Base-by-base conservation (phyloP, 2,797 vertebrate genomes). In the Rhodeus uyekii region DNA sequence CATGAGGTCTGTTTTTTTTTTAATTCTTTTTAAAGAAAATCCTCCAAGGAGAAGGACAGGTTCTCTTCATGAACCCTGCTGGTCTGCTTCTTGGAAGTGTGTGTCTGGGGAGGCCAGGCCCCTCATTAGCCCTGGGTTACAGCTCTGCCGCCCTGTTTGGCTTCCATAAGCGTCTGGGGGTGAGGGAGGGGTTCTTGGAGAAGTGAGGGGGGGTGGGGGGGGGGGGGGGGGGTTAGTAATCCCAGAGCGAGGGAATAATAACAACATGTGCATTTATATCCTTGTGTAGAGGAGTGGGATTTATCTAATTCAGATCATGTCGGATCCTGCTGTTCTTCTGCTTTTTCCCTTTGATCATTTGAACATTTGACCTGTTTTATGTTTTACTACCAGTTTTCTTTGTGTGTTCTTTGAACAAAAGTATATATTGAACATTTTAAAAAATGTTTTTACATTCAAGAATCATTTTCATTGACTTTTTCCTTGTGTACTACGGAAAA, bases 41-140 rank as follows among this genome's bases (percentile, higher is more conserved):
- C 38, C 82, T 83, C 72, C 73, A 73, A 60, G 27, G 48, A 76
- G 65, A 34, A 86, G 78, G 82, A 84, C 76, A 83, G 76, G 72
- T 83, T 81, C 65, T 67, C 65, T 84, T 72, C 76, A 78, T 65
- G 71, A 58, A 19, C 60, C 82, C 77, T 39, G 75, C 80, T 80
- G 78, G 61, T 83, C 71, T 83, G 58, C 38, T 89, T 88, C 87
- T 86, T 87, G 73, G 86, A 87, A 86, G 76, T n/a, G 71, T 82
- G 76, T 69, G 83, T 81, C 84, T 81, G 60, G 84, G 86, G 86
- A 85, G 74, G 79, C 69, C 73, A 82, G 76, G 83, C 61, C 63
- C 80, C 63, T 89, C 76, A 78, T 83, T 86, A 86, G 81, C 64
- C 53, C 65, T 68, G 65, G 76, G 83, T 80, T 78, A 77, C 58